Percentiles rank a stretch among this genome's conserved stretches.
phyloP scores from a whole-genome alignment of 2,113 vertebrate genomes.

The Hemiprocne comata region DNA sequence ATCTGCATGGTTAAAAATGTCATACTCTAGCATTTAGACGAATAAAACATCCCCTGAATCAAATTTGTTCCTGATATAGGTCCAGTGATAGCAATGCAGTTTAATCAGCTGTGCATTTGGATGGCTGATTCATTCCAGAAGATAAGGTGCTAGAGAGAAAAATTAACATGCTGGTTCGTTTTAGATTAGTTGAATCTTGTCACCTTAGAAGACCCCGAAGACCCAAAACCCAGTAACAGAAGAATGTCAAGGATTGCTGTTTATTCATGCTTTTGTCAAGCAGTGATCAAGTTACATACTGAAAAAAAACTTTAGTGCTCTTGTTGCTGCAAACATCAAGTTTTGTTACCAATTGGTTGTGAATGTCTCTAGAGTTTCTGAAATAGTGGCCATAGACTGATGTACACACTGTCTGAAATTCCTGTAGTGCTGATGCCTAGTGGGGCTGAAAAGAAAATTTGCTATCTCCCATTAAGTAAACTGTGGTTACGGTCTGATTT shows the following conservation, averaged over 20 bases:
- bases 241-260: not conserved
- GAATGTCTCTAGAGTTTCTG: not conserved
- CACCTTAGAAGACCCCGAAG: not conserved
- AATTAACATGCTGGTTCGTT: not conserved
- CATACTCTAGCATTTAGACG: not conserved
- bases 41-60: not conserved
- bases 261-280: not conserved
- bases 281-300: not conserved
- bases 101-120: constrained; percentile 13
- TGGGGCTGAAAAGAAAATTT: not conserved
- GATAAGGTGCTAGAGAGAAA: not conserved
- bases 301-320: not conserved
- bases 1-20: constrained; percentile 15
- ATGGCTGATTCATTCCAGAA: constrained; percentile 10
- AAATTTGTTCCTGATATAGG: constrained; percentile 22
- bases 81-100: not conserved
- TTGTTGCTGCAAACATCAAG: not conserved
- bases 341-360: not conserved
- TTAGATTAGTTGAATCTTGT: not conserved
- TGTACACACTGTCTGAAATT: not conserved
- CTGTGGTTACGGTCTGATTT: not conserved
- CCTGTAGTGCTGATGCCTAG: not conserved
- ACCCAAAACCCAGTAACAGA: not conserved
- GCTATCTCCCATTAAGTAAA: not conserved
- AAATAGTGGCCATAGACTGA: not conserved